Evolutionary conservation across 1,140 invertebrate genomes (phyloP).

Genomic region (Eurosta solidaginis): DNA sequence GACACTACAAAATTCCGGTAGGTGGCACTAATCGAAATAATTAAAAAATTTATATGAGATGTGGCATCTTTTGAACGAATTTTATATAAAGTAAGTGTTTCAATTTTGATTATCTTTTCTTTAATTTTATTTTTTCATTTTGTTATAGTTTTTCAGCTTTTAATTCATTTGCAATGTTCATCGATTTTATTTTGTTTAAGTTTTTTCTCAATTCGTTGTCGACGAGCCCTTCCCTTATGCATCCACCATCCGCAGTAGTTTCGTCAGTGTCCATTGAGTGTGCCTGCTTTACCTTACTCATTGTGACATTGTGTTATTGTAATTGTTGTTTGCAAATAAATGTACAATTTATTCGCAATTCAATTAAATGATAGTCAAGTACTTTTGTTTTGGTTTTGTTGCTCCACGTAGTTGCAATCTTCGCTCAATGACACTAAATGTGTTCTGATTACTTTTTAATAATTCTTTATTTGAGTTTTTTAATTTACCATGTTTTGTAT

Average conservation of each 20-base stretch:
- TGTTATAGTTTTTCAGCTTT: not conserved
- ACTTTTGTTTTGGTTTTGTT: too few relatives aligned
- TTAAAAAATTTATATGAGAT: too few relatives aligned
- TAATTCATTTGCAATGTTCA: not conserved
- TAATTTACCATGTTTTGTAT: not conserved
- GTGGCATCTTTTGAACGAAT: too few relatives aligned
- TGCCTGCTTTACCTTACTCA: not conserved
- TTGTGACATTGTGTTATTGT: not conserved
- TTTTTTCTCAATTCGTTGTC: not conserved
- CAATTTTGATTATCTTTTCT: not conserved
- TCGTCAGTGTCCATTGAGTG: not conserved
- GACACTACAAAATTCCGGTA: too few relatives aligned
- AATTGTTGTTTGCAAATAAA: not conserved
- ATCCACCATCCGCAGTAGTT: not conserved
- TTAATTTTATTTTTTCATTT: not conserved
- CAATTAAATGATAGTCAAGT: constrained; percentile 26
- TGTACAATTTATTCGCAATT: constrained; percentile 28
- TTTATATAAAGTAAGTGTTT: too few relatives aligned
- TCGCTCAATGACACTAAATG: not conserved
- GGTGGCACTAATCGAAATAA: too few relatives aligned
- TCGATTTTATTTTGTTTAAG: not conserved
- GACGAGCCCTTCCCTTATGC: not conserved
- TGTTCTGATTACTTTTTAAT: not conserved
- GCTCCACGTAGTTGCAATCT: not conserved
- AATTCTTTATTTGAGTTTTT: not conserved